Evolutionary conservation across 2,888 invertebrate species (phyloP), one percentile per base, ranked within the genome.

Genomic region (Liopterus haemorrhoidalis): DNA sequence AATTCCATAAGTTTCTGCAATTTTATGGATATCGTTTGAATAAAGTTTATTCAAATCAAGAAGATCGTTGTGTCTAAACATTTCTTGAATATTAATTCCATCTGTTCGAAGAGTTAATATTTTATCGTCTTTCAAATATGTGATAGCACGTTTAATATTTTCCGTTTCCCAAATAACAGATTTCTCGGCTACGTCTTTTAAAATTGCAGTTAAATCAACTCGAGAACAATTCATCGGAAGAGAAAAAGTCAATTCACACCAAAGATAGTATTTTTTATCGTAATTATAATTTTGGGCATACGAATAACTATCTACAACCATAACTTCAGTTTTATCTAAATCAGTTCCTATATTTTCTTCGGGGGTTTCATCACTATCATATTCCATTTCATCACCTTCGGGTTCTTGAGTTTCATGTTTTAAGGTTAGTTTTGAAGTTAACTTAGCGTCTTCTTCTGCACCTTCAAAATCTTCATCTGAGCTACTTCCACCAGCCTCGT

Each of bases 11-110:
- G 83, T 88, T 46, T 79, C 74, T 0, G 92, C 88, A 58, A 99
- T 83, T 2, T 84, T 82, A 59, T 95, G 91, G 49, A 99, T 86
- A 62, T 97, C 93, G 63, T 99, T 99, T 25, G 88, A 87, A 67
- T 94, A 93, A 1, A 96, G 66, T 49, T 77, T 78, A 57, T 87
- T 83, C 35, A 96, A 66, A 65, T 94, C 83, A 19, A 96, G 66
- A 2, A 90, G 62, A 41, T 85, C 71, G 40, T 80, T 72, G 63
- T 90, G 85, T 57, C 86, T 84, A 58, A 84, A 90, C 82, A 99
- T 86, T 71, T 90, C 90, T 76, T 82, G 56, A 42, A 97, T 82
- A 62, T 97, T 97, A 37, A 96, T 85, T 3, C 97, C 99, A 61
- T 99, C 97, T 0, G 97, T 97, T 68, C 90, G 89, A 1, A 99